phyloP scores from a whole-genome alignment of 2,888 invertebrate genomes.

The Erebia aethiops region DNA sequence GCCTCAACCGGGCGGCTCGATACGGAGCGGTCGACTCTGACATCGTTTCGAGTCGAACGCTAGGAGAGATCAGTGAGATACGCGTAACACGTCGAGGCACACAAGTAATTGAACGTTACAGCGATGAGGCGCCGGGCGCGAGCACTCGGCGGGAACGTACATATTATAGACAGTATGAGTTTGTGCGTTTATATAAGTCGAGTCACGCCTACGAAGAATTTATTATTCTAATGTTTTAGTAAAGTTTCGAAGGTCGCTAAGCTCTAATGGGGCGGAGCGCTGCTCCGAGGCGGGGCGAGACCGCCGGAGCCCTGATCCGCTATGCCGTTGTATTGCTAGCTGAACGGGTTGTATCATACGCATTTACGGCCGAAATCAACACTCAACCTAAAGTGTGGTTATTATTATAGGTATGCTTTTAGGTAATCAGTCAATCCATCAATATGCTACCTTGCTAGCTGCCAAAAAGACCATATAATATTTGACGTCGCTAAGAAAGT shows the following conservation, averaged over 20 bases:
- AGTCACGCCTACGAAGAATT: constrained; percentile 48
- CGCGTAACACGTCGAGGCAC: constrained; percentile 48
- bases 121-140: constrained; percentile 15
- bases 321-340: not conserved
- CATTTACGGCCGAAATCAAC: too few species aligned
- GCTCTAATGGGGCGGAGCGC: constrained; percentile 50
- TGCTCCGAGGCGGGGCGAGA: constrained; percentile 17
- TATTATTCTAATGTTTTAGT: constrained; percentile 50
- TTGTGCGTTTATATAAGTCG: constrained; percentile 62
- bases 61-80: not conserved
- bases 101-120: constrained; percentile 56
- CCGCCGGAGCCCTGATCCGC: not conserved
- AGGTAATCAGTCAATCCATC: too few species aligned
- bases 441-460: too few species aligned
- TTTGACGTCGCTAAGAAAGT: too few species aligned
- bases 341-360: too few species aligned
- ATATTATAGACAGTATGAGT: constrained; percentile 18
- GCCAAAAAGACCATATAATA: too few species aligned
- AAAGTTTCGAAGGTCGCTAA: constrained; percentile 57
- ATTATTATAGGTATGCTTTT: too few species aligned
- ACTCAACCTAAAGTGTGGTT: too few species aligned
- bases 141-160: not conserved
- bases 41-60: not conserved
- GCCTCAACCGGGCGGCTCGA: not conserved
- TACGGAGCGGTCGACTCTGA: not conserved